A percentile compares a stretch with the other conserved stretches of the same genome.
These are phyloP conservation scores for Archilochus colubris DNA, from an alignment of 2,113 vertebrate genomes.

Conservation along the genomic window DNA sequence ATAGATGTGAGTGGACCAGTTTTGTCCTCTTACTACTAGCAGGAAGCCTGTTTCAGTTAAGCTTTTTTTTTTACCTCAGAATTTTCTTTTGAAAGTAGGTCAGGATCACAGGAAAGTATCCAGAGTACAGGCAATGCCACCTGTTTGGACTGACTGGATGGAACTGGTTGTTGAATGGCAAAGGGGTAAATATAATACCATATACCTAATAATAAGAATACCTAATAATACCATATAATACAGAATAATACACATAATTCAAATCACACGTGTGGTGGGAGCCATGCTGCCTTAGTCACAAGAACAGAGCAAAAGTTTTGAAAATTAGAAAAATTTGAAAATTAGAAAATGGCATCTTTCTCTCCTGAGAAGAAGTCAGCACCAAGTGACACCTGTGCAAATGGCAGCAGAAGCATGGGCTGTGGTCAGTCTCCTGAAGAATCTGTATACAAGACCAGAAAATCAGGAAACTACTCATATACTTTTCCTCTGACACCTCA, in stretches of 20 bases:
- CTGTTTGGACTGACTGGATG: neutral
- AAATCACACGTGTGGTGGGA: neutral
- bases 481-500: neutral
- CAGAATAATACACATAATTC: neutral
- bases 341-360: neutral
- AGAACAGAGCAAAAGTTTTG: neutral
- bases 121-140: neutral
- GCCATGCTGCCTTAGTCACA: neutral
- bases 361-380: neutral
- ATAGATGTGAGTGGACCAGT: neutral
- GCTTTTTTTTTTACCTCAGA: neutral
- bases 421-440: neutral
- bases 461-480: neutral
- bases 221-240: too few species aligned
- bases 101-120: neutral
- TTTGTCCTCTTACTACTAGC: neutral
- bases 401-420: neutral
- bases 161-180: neutral
- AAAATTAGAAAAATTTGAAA: too few species aligned
- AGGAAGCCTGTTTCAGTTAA: neutral
- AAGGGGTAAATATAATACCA: neutral
- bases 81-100: neutral
- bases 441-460: neutral
- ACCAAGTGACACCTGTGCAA: neutral
- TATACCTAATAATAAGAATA: too few species aligned